A percentile compares a stretch with the other conserved stretches of the same genome.
Conservation (phyloP, 2,888 invertebrate species). For the Tipula vernalis region DNA sequence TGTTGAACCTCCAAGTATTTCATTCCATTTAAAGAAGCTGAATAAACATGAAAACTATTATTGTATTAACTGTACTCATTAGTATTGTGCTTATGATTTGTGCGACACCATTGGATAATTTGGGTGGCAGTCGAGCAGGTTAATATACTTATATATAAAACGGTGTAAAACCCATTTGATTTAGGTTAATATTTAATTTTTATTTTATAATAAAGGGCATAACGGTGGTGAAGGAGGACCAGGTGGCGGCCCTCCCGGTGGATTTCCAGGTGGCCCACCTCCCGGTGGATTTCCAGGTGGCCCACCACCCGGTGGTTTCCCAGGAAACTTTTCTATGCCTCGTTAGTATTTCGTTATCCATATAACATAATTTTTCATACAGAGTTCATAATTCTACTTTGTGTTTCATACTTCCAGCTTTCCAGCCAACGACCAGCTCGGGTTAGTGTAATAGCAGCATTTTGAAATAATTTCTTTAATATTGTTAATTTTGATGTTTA, state of each 20-base stretch:
- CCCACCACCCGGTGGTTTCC: no score
- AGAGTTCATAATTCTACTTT: no score
- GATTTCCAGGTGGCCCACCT: background rate
- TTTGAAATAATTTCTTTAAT: no score
- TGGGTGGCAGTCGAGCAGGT: background rate
- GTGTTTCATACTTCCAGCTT: no score
- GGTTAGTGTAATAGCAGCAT: no score
- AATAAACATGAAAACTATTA: background rate
- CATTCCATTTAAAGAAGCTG: background rate
- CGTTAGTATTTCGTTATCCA: no score
- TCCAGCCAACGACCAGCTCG: no score
- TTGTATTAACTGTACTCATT: background rate
- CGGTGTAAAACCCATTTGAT: background rate
- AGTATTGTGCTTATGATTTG: background rate
- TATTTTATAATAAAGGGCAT: background rate
- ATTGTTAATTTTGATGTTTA: no score
- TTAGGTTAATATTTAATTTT: background rate
- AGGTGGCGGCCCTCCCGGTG: background rate
- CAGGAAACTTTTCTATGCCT: no score
- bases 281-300: no score
- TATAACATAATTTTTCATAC: no score
- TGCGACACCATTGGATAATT: background rate
- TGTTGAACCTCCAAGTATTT: background rate
- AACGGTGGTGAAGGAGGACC: background rate
- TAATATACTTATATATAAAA: background rate